A percentile compares a stretch with the other conserved stretches of the same genome.
phyloP scores from a whole-genome alignment of 2,888 invertebrate species.

The Didymodactylos carnosus region DNA sequence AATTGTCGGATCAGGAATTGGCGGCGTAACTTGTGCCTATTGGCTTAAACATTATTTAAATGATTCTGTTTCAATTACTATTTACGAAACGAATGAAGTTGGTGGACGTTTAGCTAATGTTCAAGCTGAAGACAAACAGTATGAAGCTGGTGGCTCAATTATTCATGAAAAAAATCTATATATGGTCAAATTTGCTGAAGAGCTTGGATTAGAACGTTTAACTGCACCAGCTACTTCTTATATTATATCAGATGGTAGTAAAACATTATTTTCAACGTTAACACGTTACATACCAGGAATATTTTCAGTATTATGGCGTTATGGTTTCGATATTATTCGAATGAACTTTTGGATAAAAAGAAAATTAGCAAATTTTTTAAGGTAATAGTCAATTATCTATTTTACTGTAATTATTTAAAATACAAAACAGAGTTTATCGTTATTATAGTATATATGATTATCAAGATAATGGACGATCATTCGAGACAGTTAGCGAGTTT shows the following conservation, averaged over 20 bases:
- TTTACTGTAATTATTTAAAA: neutral
- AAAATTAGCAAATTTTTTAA: constrained; percentile 32
- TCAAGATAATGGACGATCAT: constrained; percentile 39
- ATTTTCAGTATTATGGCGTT: constrained; percentile 37
- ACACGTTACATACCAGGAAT: neutral
- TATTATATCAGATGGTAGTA: neutral
- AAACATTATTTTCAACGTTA: neutral
- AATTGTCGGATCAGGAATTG: constrained; percentile 45
- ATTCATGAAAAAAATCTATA: constrained; percentile 43
- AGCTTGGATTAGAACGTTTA: constrained; percentile 22
- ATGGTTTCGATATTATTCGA: constrained; percentile 39
- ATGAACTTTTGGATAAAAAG: constrained; percentile 33
- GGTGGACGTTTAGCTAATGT: constrained; percentile 40
- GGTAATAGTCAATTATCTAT: constrained; percentile 24
- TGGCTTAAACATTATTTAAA: constrained; percentile 38
- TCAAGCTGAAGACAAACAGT: constrained; percentile 35
- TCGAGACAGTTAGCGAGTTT: constrained; percentile 38
- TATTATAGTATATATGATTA: constrained; percentile 41
- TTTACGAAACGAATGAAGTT: constrained; percentile 37
- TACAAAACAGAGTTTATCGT: neutral
- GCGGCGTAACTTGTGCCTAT: constrained; percentile 43
- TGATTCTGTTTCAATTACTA: constrained; percentile 37
- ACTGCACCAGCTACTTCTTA: neutral
- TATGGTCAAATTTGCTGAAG: constrained; percentile 40
- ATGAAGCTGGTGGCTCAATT: constrained; percentile 44